Evolutionary conservation across 1,140 invertebrate genomes (phyloP).

Genomic region (Drosophila azteca): DNA sequence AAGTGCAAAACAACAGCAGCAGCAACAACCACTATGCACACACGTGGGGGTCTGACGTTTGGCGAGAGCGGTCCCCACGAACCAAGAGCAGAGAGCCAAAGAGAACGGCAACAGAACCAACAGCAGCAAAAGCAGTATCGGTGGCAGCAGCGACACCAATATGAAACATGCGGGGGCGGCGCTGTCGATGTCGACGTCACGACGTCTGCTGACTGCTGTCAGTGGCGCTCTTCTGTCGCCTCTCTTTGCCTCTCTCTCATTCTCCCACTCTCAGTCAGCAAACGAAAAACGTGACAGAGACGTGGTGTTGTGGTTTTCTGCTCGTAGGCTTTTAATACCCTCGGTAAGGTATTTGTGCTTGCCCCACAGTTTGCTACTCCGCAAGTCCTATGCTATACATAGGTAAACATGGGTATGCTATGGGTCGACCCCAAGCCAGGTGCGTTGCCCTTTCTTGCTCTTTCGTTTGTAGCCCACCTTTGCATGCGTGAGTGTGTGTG

Average conservation of each 20-base stretch:
- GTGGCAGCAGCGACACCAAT: conserved; percentile 10
- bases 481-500: conserved; percentile 35
- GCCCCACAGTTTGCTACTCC: no score
- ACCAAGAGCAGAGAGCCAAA: conserved; percentile 4
- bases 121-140: conserved; percentile 2
- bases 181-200: conserved; percentile 36
- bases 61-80: conserved; percentile 6
- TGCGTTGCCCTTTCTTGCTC: conserved; percentile 10
- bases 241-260: conserved; percentile 3
- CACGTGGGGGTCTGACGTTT: conserved; percentile 62
- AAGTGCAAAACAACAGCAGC: conserved; percentile 53
- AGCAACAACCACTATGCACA: conserved; percentile 63
- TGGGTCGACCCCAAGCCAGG: no score
- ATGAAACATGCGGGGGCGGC: conserved; percentile 65
- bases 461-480: conserved; percentile 24
- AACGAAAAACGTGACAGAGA: conserved; percentile 74
- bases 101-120: conserved; percentile 4
- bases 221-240: conserved; percentile 15
- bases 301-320: conserved; percentile 66
- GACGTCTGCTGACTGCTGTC: conserved; percentile 40
- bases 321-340: conserved; percentile 44
- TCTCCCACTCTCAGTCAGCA: conserved; percentile 34
- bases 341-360: background rate
- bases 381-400: no score
- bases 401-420: conserved; percentile 4